Evolutionary conservation across 2,888 invertebrate genomes (phyloP), one percentile per base, ranked within the genome.

Genomic region (Drosophila merina): DNA sequence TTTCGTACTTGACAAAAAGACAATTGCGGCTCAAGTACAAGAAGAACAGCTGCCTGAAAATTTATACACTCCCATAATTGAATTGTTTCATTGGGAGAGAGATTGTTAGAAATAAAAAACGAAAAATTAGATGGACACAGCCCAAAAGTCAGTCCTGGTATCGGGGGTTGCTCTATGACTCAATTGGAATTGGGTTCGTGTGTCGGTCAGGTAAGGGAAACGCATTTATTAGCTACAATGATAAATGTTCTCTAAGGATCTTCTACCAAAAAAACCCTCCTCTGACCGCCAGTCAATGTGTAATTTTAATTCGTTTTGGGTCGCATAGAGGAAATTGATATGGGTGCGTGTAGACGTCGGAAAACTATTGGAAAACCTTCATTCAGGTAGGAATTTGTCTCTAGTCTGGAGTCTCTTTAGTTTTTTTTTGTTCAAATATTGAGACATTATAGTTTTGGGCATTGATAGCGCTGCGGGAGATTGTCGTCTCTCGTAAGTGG

Each of bases 261-360:
- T 72, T 57, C 54, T 52, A 40, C 20, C 49, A 6, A 4, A 28
- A 2, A 28, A 28, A 28, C 28, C 28, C 28, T 28, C 28, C 28
- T 45, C 45, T 51, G 62, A 62, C 62, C 51, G 63, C 62, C 51
- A 45, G 63, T 52, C 62, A 54, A 71, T 77, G 82, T 85, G 82
- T 85, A 82, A 82, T 82, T 82, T 85, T 82, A 85, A 82, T 82
- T 82, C 82, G 82, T 82, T 85, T 82, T 79, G 86, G 82, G 79
- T 62, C 78, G 64, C 75, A 48, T 36, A 48, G 52, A 38, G 73
- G 82, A 72, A 77, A 84, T 69, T 79, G 81, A 82, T 82, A 84
- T 81, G 84, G 79, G 79, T 81, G 81, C 79, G 70, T 64, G 70
- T 64, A 49, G 60, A 55, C 40, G 60, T 57, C 38, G 66, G 20